These are phyloP conservation scores for Globicephala melas DNA, from an alignment of 2,113 vertebrate species.

Conservation along the genomic window DNA sequence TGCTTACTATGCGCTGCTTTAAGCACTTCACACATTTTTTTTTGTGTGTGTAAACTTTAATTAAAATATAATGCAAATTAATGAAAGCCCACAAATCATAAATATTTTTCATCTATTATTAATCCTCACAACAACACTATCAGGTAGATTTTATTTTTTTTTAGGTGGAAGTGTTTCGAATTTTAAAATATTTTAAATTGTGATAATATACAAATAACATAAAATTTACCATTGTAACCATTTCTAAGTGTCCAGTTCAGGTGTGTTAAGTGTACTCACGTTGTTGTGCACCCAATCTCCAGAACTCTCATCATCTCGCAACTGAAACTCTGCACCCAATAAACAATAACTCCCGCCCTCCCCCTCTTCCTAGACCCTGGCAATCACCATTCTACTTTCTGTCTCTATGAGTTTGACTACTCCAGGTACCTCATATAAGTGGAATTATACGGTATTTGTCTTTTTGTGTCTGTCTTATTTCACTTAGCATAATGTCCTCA, in stretches of 20 bases:
- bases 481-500: not conserved
- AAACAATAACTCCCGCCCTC: too few species aligned
- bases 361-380: not conserved
- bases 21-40: not conserved
- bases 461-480: not conserved
- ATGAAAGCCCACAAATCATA: not conserved
- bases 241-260: not conserved
- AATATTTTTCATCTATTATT: not conserved
- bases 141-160: not conserved
- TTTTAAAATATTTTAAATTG: not conserved
- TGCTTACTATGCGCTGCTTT: accelerated
- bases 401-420: not conserved
- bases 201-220: not conserved
- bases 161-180: not conserved
- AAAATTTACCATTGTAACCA: not conserved
- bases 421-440: not conserved
- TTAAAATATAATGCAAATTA: not conserved
- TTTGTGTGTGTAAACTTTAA: not conserved
- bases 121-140: not conserved
- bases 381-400: not conserved
- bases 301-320: not conserved
- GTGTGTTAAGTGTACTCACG: not conserved
- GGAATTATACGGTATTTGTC: not conserved
- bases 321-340: not conserved
- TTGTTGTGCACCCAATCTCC: not conserved